A percentile compares a stretch with the other conserved stretches of the same genome.
Evolutionary conservation across 2,888 invertebrate genomes (phyloP).

Genomic region (Maniola hyperantus): DNA sequence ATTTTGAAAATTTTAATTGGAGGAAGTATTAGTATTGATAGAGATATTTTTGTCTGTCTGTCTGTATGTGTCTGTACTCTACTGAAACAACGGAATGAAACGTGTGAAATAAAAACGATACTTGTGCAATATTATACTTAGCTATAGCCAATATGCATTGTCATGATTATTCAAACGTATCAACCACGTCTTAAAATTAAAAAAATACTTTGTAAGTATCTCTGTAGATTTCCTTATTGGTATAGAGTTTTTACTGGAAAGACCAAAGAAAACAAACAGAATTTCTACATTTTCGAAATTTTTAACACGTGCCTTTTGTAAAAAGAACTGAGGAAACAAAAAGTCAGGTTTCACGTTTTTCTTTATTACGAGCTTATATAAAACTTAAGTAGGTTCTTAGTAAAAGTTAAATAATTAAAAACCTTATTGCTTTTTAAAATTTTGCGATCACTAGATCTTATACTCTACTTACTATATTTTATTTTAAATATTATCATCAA

Average conservation of each 20-base stretch:
- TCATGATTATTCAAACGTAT: not conserved
- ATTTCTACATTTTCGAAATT: not conserved
- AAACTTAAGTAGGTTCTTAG: not conserved
- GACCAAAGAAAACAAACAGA: not conserved
- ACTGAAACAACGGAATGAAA: too few relatives aligned
- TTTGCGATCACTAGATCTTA: not conserved
- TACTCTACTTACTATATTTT: not conserved
- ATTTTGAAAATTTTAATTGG: too few relatives aligned
- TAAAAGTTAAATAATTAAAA: not conserved
- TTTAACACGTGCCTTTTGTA: not conserved
- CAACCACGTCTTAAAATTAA: not conserved
- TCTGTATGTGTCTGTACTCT: too few relatives aligned
- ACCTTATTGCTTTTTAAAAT: not conserved
- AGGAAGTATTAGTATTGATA: too few relatives aligned
- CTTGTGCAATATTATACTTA: too few relatives aligned
- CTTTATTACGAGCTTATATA: not conserved
- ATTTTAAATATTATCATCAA: constrained; percentile 23
- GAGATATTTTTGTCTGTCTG: too few relatives aligned
- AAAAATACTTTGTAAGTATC: not conserved
- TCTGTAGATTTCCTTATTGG: not conserved
- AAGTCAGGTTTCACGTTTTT: not conserved
- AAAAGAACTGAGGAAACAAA: not conserved
- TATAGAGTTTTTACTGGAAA: not conserved
- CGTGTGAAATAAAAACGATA: too few relatives aligned
- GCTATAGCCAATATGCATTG: not conserved